phyloP scores from a whole-genome alignment of 1,140 invertebrate species.

The Agrilus planipennis region DNA sequence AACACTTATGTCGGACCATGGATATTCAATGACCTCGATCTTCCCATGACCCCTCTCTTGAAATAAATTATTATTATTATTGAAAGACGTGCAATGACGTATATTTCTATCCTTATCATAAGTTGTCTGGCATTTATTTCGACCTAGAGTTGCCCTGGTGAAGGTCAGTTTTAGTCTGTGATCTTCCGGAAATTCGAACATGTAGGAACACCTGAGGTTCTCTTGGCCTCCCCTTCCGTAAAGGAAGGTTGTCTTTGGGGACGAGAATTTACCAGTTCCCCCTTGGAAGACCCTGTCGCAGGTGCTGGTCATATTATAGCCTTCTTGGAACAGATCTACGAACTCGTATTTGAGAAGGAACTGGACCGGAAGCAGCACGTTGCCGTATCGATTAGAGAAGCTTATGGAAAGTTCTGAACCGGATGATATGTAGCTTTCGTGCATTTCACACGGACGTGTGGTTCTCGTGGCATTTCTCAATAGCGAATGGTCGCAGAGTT shows the following conservation, averaged over 20 bases:
- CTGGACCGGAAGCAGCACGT: constrained; percentile 61
- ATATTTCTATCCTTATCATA: constrained; percentile 48
- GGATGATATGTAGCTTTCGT: constrained; percentile 66
- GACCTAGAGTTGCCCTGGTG: constrained; percentile 50
- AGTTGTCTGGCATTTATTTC: constrained; percentile 49
- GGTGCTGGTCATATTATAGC: constrained; percentile 43
- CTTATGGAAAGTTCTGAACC: constrained; percentile 59
- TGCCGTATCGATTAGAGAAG: constrained; percentile 61
- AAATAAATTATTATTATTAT: constrained; percentile 15
- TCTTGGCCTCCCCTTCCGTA: constrained; percentile 66
- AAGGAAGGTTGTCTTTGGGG: constrained; percentile 67
- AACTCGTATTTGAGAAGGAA: constrained; percentile 73
- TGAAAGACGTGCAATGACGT: constrained; percentile 48
- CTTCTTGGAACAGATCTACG: constrained; percentile 50
- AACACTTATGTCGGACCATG: constrained; percentile 57
- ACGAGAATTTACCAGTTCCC: constrained; percentile 50
- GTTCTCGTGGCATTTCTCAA: constrained; percentile 60
- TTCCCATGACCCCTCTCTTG: constrained; percentile 44
- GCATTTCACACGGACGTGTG: constrained; percentile 57
- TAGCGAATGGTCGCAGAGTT: constrained; percentile 61
- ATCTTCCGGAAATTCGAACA: constrained; percentile 55
- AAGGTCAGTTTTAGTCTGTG: constrained; percentile 55
- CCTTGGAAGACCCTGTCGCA: constrained; percentile 49
- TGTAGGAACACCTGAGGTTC: constrained; percentile 61
- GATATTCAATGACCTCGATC: constrained; percentile 57